Conservation (phyloP, 2,797 vertebrate genomes). For the Dromococcyx pavoninus region DNA sequence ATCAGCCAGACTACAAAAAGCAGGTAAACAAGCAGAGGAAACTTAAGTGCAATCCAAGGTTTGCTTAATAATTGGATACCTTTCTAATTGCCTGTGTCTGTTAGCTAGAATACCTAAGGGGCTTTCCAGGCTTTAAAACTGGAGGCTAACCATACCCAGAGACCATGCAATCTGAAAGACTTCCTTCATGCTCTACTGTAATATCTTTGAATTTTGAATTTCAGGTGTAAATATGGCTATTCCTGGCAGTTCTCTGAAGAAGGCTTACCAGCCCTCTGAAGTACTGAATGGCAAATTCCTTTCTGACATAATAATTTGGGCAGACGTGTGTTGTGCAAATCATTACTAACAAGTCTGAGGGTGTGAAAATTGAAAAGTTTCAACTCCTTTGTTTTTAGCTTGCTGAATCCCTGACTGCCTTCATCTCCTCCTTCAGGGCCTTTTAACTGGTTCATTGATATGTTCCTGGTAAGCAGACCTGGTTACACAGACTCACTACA, state of each 20-base stretch:
- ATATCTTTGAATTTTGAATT: not conserved
- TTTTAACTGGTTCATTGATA: not conserved
- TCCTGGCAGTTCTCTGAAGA: not conserved
- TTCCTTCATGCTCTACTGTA: not conserved
- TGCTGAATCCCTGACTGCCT: not conserved
- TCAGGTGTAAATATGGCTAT: not conserved
- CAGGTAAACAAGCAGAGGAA: constrained; percentile 5
- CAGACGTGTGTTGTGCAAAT: not conserved
- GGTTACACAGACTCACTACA: not conserved
- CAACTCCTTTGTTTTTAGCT: not conserved
- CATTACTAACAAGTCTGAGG: not conserved
- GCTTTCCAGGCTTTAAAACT: not conserved
- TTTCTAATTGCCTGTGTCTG: not conserved
- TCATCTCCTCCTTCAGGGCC: not conserved
- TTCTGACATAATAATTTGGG: not conserved
- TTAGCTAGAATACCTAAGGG: not conserved
- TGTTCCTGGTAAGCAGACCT: fast-evolving
- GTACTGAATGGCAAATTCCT: not conserved
- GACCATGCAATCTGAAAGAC: not conserved
- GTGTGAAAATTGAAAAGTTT: not conserved
- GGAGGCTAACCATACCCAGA: not conserved
- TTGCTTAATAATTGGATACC: not conserved
- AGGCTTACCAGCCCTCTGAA: not conserved
- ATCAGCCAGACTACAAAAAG: not conserved
- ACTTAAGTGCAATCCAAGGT: not conserved